A percentile compares a stretch with the other conserved stretches of the same genome.
Conservation (phyloP, 1,140 invertebrate genomes). For the Drosophila ercepeae region DNA sequence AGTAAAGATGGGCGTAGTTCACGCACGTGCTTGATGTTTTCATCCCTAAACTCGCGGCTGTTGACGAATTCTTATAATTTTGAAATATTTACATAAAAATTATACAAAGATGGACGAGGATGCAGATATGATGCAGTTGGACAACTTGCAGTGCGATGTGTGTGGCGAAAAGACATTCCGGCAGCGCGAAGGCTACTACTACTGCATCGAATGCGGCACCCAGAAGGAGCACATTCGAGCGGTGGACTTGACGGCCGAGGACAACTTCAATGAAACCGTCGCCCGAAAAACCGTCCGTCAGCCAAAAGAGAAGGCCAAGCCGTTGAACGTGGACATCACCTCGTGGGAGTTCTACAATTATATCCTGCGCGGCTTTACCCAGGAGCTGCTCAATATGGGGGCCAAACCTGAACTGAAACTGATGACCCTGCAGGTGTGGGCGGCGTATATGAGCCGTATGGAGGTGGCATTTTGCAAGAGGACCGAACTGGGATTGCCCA, state of each 20-base stretch:
- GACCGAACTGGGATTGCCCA: conserved; percentile 84
- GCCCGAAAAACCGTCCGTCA: conserved; percentile 32
- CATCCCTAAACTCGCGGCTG: background rate
- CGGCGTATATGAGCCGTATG: conserved; percentile 86
- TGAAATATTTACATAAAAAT: too few relatives aligned
- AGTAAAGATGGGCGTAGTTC: background rate
- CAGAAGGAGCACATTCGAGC: conserved; percentile 71
- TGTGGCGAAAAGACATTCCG: conserved; percentile 85
- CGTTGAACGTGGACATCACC: conserved; percentile 84
- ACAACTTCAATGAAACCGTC: conserved; percentile 55
- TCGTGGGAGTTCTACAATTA: conserved; percentile 86
- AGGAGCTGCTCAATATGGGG: conserved; percentile 87
- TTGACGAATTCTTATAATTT: background rate
- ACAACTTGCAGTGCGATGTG: conserved; percentile 64
- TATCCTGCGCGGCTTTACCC: conserved; percentile 86
- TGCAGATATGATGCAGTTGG: conserved; percentile 40
- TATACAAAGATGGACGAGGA: conserved; percentile 45
- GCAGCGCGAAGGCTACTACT: conserved; percentile 85
- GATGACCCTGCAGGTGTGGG: conserved; percentile 87
- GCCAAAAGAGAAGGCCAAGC: conserved; percentile 31
- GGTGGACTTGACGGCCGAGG: conserved; percentile 67
- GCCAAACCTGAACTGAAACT: conserved; percentile 85
- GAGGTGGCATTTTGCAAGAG: conserved; percentile 86
- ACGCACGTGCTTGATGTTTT: background rate
- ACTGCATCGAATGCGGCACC: conserved; percentile 85